A percentile compares a stretch with the other conserved stretches of the same genome.
phyloP scores from a whole-genome alignment of 1,140 invertebrate genomes.

The Leptinotarsa undecemlineata region DNA sequence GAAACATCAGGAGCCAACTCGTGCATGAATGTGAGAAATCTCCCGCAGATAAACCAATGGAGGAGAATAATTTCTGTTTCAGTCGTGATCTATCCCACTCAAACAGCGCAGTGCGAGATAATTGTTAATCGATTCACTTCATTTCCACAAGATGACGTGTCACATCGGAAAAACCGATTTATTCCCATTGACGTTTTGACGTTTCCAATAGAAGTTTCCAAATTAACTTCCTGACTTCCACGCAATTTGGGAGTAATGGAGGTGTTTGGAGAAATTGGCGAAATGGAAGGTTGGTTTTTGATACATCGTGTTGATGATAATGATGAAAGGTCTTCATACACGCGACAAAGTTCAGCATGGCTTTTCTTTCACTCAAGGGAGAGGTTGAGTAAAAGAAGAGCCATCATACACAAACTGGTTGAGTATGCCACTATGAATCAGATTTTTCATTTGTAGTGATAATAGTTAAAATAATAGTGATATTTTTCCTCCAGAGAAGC shows the following conservation, averaged over 20 bases:
- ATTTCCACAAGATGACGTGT: conserved; percentile 2
- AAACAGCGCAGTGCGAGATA: conserved; percentile 35
- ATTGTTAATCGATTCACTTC: conserved; percentile 38
- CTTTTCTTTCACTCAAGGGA: no score
- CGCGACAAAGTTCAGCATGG: no score
- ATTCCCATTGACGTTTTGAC: not conserved
- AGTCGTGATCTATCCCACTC: conserved; percentile 32
- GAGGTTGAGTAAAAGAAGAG: no score
- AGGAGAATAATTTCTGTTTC: conserved; percentile 41
- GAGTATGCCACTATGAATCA: no score
- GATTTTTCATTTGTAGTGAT: no score
- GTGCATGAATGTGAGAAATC: conserved; percentile 41
- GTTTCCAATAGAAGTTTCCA: not conserved
- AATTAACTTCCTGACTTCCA: not conserved
- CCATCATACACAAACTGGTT: no score
- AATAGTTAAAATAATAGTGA: no score
- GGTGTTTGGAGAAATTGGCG: no score
- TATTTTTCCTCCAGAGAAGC: no score
- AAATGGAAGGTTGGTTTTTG: no score
- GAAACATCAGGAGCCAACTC: conserved; percentile 35
- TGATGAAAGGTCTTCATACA: no score
- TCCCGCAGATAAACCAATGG: conserved; percentile 39
- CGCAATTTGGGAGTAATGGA: not conserved
- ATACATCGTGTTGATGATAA: no score
- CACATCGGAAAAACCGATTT: not conserved